phyloP scores from a whole-genome alignment of 2,888 invertebrate species.

The Periphyllus acericola region DNA sequence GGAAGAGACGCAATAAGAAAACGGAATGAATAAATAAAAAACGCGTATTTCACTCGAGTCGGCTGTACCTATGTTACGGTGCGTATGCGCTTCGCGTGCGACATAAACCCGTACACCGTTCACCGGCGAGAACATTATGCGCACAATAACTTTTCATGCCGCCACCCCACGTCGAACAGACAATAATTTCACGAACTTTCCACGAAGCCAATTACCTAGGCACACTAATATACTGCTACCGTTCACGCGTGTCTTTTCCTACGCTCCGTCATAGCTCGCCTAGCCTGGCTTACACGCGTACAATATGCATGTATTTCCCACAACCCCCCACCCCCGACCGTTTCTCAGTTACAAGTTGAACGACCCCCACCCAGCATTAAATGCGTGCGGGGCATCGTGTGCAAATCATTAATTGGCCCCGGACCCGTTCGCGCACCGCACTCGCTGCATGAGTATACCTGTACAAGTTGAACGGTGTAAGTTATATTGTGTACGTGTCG shows the following conservation, averaged over 20 bases:
- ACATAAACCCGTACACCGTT: background rate
- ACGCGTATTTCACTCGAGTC: background rate
- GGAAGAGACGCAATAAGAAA: background rate
- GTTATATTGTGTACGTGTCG: no score
- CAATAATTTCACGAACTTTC: constrained; percentile 1
- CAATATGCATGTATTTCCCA: no score
- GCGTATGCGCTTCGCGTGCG: background rate
- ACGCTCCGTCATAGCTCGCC: no score
- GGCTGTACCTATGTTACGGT: no score
- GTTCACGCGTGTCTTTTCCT: constrained; percentile 4
- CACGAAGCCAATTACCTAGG: background rate
- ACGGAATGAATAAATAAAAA: background rate
- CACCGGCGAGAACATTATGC: background rate
- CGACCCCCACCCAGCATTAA: background rate
- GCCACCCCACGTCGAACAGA: background rate
- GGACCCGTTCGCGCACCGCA: background rate
- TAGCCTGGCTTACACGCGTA: no score
- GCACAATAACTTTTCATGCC: background rate
- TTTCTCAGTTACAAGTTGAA: background rate
- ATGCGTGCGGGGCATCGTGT: background rate
- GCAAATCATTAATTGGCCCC: background rate
- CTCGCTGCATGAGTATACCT: background rate
- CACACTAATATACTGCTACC: background rate
- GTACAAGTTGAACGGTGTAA: background rate
- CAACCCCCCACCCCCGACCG: no score